Evolutionary conservation across 1,140 invertebrate genomes (phyloP), one percentile per base, ranked within the genome.

Genomic region (Pseudomyrmex concolor): DNA sequence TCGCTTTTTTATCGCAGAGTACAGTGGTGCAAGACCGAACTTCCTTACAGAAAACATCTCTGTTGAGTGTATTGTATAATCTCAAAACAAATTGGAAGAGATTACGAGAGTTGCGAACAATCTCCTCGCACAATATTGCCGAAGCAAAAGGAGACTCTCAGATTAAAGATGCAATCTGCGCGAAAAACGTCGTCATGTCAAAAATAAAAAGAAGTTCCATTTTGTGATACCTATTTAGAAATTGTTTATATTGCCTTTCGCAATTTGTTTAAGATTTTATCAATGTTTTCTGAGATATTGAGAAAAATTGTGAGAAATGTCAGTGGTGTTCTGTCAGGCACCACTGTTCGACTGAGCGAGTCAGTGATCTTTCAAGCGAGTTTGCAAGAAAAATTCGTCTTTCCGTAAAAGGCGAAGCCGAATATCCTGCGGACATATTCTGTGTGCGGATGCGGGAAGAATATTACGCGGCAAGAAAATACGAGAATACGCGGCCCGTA

Each of bases 331-430:
- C 1, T 60, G 43, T 60, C 34, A 76, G 48, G n/a, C 59, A 76
- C 15, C 55, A 60, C 57, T 55, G 50, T 73, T 13, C 48, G 9
- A 62, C 13, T n/a, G 43, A 50, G 17, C 8, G 8, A 19, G 19
- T 62, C 68, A 51, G 48, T 45, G n/a, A 73, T 62, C 45, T 19
- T 9, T 8, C 55, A 60, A 55, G 17, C 57, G 34, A 8, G 17
- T 50, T 2, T 5, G 17, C 45, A 66, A 86, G 77, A 72, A 83
- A 76, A 66, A 86, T 86, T 76, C 64, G 15, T 12, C 7, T 15
- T 60, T 51, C 71, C 77, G 59, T 83, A 83, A 66, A 86, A 86
- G 59, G 66, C 60, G 22, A 84, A 59, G 7, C 22, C 77, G 45
- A 81, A 62, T 80, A 17, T 76, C 19, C 17, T 43, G 1, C 17